Evolutionary conservation across 2,113 vertebrate species (phyloP), one percentile per base, ranked within the genome.

Genomic region (Xiphias gladius): DNA sequence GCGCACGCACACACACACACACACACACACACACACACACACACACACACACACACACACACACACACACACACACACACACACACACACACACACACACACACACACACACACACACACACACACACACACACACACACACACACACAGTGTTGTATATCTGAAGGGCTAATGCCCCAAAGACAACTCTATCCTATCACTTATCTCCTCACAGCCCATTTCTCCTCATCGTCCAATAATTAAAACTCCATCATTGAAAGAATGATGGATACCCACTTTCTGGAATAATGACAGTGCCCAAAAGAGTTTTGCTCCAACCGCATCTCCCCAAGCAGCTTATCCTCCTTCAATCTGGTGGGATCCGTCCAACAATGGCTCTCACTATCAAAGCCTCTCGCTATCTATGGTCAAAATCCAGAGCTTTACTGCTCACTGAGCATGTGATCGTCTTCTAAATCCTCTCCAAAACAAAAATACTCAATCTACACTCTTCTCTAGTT

Each of bases 241-340:
- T 92, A 87, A 92, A 93, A 83, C 48, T 8, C 28, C 78, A 83
- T 83, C 86, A 87, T 87, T 84, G 84, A 87, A 90, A 52, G n/a
- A 62, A 54, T 86, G 76, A 86, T 52, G 68, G 84, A 92, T 83
- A 63, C n/a, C 32, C 73, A 76, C 58, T 62, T 84, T 83, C 28
- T 77, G 77, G 85, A 84, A 46, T 81, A 82, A 86, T 84, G 85
- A 84, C 87, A 88, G 74, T 32, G 63, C 71, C 73, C 32, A 66
- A 63, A 87, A 86, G 83, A 86, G 82, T 86, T 90, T 69, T 76
- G 77, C 82, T 73, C 80, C 71, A 76, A 78, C 84, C 54, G 20
- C 67, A 48, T 84, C 69, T n/a, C 76, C 80, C 65, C 61, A 68
- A 89, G 85, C 82, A 84, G 85, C 88, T 92, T 90, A 91, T 91